These are phyloP conservation scores for Tychaedon coryphoeus DNA, from an alignment of 2,113 vertebrate species.

Conservation along the genomic window DNA sequence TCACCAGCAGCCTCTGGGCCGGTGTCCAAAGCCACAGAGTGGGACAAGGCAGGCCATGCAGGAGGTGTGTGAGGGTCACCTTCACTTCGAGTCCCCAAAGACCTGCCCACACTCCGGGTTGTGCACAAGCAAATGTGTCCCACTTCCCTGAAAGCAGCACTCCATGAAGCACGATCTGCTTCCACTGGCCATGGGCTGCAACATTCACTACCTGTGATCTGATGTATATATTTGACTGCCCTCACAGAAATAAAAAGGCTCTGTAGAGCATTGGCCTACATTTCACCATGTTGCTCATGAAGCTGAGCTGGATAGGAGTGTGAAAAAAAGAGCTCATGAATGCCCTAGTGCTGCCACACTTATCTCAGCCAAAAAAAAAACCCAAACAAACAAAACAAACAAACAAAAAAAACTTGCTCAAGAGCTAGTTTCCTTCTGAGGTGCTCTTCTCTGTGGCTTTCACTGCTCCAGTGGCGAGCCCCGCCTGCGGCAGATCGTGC, in stretches of 20 bases:
- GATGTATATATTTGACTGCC: background rate
- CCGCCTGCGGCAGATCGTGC: accelerated
- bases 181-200: background rate
- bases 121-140: background rate
- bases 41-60: background rate
- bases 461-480: background rate
- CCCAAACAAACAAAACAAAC: too few relatives aligned
- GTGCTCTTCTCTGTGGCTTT: background rate
- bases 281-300: background rate
- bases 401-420: background rate
- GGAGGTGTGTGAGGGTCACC: background rate
- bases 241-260: background rate
- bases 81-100: background rate
- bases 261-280: background rate
- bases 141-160: background rate
- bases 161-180: background rate
- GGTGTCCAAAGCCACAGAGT: accelerated
- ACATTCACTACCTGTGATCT: background rate
- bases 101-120: background rate
- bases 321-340: background rate
- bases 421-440: background rate
- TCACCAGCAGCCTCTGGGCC: accelerated
- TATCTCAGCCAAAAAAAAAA: background rate
- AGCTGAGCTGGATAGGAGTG: background rate
- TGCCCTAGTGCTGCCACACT: background rate